Percentiles rank a stretch among this genome's conserved stretches.
Evolutionary conservation across 2,113 vertebrate genomes (phyloP).

Genomic region (Neogale vison): DNA sequence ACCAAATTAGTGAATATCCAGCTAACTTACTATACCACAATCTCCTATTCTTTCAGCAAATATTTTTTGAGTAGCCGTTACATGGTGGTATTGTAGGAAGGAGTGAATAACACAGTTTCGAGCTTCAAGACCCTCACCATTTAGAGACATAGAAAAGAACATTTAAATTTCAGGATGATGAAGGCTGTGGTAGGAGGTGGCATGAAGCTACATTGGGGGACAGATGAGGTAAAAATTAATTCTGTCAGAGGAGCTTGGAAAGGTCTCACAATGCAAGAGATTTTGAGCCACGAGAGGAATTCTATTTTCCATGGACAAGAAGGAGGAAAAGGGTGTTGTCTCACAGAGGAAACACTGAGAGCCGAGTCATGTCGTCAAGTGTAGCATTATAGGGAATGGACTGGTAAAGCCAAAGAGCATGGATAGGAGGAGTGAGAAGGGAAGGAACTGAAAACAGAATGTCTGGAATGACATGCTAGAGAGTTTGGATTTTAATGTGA

Average conservation of each 20-base stretch:
- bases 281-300: not conserved
- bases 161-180: not conserved
- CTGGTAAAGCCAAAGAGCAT: not conserved
- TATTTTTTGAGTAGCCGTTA: not conserved
- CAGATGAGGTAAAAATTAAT: not conserved
- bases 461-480: not conserved
- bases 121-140: not conserved
- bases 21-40: not conserved
- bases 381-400: not conserved
- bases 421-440: not conserved
- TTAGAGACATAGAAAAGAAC: not conserved
- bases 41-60: not conserved
- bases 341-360: not conserved
- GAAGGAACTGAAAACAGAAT: not conserved
- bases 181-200: not conserved
- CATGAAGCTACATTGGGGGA: not conserved
- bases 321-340: not conserved
- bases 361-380: not conserved
- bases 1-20: not conserved
- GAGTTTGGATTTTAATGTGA: constrained; percentile 31
- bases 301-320: not conserved
- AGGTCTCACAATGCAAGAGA: not conserved
- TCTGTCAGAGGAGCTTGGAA: not conserved
- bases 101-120: not conserved
- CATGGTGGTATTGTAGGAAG: not conserved